These are phyloP conservation scores for Oryzias dopingdopingensis DNA, from an alignment of 2,797 vertebrate genomes.

Conservation along the genomic window DNA sequence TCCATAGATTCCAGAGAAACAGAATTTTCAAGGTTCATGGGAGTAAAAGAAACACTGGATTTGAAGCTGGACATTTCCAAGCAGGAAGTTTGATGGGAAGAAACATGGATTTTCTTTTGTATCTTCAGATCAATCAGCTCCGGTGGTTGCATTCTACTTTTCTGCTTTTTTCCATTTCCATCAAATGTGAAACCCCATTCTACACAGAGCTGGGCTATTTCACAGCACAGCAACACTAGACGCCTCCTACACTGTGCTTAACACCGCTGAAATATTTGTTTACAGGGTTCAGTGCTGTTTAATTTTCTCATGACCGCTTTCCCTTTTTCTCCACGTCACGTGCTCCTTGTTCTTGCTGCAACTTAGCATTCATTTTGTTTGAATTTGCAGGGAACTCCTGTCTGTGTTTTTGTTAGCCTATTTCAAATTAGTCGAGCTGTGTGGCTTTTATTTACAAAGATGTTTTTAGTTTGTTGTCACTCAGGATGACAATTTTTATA, in stretches of 20 bases:
- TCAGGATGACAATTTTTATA: too few species aligned
- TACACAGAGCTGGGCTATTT: conserved; percentile 51
- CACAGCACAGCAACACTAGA: conserved; percentile 60
- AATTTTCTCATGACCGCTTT: conserved; percentile 73
- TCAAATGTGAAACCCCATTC: conserved; percentile 57
- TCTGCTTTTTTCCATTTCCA: conserved; percentile 15
- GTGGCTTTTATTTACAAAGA: conserved; percentile 33
- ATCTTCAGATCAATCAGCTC: background rate
- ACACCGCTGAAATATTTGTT: conserved; percentile 78
- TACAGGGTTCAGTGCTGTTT: conserved; percentile 76
- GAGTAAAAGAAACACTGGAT: background rate
- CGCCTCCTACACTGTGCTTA: conserved; percentile 62
- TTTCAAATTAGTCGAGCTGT: conserved; percentile 63
- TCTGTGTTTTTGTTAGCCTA: conserved; percentile 56
- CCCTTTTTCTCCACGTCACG: conserved; percentile 19
- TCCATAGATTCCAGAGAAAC: conserved; percentile 27
- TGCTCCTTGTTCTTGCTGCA: conserved; percentile 44
- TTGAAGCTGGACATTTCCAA: too few species aligned
- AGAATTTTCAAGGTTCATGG: background rate
- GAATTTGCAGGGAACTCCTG: conserved; percentile 62
- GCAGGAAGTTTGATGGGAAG: too few species aligned
- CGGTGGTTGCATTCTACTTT: background rate
- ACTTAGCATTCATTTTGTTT: conserved; percentile 62
- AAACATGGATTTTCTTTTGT: too few species aligned
- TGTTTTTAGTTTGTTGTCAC: too few species aligned